phyloP scores from a whole-genome alignment of 2,113 vertebrate species.

The Progne subis region DNA sequence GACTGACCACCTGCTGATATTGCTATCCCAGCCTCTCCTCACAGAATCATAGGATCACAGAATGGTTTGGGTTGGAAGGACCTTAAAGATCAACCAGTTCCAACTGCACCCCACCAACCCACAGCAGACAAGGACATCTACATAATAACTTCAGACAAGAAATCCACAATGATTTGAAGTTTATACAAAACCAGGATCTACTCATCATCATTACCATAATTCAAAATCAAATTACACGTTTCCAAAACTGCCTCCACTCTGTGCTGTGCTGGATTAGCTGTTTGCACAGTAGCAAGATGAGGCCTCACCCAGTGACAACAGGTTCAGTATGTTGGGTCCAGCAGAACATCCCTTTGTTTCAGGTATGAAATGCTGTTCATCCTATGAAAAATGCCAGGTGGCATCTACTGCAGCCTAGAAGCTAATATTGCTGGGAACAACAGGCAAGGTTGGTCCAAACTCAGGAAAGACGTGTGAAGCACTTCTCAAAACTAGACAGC shows the following conservation, averaged over 20 bases:
- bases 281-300: neutral
- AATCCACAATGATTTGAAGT: neutral
- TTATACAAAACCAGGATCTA: neutral
- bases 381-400: neutral
- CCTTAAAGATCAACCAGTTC: neutral
- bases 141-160: neutral
- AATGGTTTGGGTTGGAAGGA: neutral
- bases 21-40: neutral
- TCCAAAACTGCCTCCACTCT: neutral
- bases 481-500: neutral
- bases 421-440: neutral
- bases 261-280: neutral
- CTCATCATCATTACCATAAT: neutral
- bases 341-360: neutral
- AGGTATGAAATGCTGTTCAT: neutral
- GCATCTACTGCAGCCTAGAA: neutral
- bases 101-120: fast-evolving
- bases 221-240: neutral
- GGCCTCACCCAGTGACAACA: neutral
- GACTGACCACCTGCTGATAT: neutral
- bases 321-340: neutral
- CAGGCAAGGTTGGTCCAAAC: neutral
- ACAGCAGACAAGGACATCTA: neutral
- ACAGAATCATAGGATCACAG: neutral
- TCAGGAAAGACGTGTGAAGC: neutral